Evolutionary conservation across 2,113 vertebrate genomes (phyloP).

Genomic region (Corythornis cristatus): DNA sequence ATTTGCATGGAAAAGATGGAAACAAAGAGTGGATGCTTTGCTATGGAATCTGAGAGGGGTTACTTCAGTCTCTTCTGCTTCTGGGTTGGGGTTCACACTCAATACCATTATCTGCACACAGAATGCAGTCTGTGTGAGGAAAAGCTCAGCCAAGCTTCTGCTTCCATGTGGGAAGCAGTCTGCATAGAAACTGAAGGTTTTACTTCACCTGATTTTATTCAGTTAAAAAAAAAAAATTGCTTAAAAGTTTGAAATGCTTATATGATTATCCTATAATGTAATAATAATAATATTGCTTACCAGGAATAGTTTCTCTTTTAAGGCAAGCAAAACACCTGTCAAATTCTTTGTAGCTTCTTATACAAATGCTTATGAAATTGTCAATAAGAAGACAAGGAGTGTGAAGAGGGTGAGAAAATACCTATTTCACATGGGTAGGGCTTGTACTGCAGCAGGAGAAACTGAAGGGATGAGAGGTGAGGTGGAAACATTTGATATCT

Average conservation of each 20-base stretch:
- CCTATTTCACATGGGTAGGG: background rate
- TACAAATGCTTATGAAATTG: background rate
- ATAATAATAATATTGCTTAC: background rate
- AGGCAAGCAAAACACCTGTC: background rate
- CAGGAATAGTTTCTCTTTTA: background rate
- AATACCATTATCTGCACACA: background rate
- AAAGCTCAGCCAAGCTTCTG: background rate
- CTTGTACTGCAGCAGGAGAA: background rate
- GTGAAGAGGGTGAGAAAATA: background rate
- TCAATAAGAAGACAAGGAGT: background rate
- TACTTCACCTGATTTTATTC: background rate
- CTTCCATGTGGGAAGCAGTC: background rate
- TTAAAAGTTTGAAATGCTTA: background rate
- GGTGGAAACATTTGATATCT: background rate
- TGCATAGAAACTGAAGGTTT: background rate
- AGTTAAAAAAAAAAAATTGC: background rate
- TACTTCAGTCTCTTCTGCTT: background rate
- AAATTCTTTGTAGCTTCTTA: background rate
- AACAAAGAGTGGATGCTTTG: background rate
- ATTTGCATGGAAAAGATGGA: background rate
- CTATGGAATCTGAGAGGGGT: background rate
- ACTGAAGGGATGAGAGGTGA: background rate
- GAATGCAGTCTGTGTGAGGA: background rate
- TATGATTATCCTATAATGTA: background rate
- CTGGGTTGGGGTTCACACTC: background rate